Percentiles rank a stretch among this genome's conserved stretches.
phyloP scores from a whole-genome alignment of 1,140 invertebrate genomes.

The Eumaeus atala region DNA sequence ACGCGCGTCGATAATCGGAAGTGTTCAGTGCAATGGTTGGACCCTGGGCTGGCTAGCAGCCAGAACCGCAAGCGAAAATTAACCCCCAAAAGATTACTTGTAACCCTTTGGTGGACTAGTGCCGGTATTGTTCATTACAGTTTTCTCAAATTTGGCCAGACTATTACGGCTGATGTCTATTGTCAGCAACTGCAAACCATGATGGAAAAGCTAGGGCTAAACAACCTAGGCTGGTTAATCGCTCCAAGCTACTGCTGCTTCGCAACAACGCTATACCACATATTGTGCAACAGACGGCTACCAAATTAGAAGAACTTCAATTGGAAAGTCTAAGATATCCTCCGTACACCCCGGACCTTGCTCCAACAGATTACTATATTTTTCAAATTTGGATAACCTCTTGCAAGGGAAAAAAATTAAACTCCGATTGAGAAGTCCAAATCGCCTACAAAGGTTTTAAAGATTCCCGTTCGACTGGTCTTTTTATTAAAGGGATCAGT shows the following conservation, averaged over 20 bases:
- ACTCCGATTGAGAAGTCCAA: too few species aligned
- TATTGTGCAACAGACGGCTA: background rate
- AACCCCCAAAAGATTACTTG: too few species aligned
- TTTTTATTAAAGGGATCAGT: too few species aligned
- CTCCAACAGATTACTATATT: background rate
- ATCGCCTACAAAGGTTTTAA: too few species aligned
- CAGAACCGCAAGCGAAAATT: too few species aligned
- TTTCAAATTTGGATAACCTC: background rate
- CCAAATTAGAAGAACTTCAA: background rate
- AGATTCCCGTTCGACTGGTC: too few species aligned
- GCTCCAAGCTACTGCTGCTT: slow-evolving; percentile 10
- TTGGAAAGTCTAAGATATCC: slow-evolving; percentile 2
- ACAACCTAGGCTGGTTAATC: background rate
- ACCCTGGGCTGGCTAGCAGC: too few species aligned
- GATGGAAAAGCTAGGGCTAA: slow-evolving; percentile 6
- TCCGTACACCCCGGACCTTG: background rate
- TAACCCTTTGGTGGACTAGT: too few species aligned
- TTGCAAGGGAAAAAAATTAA: too few species aligned
- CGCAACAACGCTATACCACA: slow-evolving; percentile 1
- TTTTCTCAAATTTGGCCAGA: background rate
- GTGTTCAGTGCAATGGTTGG: too few species aligned
- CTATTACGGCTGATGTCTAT: slow-evolving; percentile 8
- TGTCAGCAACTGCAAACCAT: slow-evolving; percentile 14
- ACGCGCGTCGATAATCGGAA: too few species aligned
- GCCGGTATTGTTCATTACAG: too few species aligned